Conservation (phyloP, 64 coral and sea anemone genomes). For the Stylophora pistillata region DNA sequence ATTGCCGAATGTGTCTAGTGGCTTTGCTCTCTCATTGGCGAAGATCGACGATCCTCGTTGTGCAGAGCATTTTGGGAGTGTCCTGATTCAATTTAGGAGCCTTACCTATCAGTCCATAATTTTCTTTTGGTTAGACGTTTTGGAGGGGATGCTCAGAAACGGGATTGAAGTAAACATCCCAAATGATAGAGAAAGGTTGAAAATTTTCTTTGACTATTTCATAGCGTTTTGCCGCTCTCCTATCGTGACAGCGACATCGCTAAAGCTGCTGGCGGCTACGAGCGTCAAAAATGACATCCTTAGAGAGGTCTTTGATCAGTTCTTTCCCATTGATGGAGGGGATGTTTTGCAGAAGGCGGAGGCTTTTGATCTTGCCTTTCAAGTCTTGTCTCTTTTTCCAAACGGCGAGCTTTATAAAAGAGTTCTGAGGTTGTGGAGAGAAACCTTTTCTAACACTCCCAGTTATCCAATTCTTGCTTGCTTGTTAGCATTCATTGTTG, state of each 20-base stretch:
- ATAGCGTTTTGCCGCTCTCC: background rate
- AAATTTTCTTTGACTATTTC: background rate
- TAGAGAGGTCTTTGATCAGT: background rate
- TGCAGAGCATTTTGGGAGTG: background rate
- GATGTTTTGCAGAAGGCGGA: background rate
- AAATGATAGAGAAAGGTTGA: background rate
- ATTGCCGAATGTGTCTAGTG: background rate
- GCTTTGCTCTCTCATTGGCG: slow-evolving; percentile 8
- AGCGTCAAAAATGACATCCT: background rate
- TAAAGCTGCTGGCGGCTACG: background rate
- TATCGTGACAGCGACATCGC: background rate
- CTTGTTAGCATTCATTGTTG: background rate
- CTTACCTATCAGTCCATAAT: background rate
- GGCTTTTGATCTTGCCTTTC: background rate
- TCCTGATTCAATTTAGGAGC: background rate
- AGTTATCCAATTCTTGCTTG: background rate
- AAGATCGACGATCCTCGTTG: background rate
- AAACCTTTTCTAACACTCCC: background rate
- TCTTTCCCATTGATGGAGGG: background rate
- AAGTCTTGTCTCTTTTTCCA: background rate
- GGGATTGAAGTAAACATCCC: background rate
- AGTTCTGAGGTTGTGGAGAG: background rate
- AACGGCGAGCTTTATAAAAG: background rate
- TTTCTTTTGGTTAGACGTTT: background rate
- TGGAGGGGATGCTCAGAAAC: background rate